Evolutionary conservation across 2,797 vertebrate genomes (phyloP).

Genomic region (Luscinia luscinia): DNA sequence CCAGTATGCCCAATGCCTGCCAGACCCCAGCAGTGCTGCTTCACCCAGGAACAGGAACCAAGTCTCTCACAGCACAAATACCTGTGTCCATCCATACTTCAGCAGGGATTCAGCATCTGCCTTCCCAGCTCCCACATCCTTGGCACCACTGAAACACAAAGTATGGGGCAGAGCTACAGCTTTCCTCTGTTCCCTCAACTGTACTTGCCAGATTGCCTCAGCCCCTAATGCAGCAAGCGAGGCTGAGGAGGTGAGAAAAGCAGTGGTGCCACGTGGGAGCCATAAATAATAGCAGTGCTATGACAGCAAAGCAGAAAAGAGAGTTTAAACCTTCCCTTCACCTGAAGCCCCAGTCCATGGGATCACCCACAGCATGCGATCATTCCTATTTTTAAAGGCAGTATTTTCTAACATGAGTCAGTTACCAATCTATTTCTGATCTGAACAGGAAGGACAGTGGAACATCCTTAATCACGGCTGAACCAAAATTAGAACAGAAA

Average conservation of each 20-base stretch:
- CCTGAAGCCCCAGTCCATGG: slow-evolving; percentile 34
- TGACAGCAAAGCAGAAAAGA: not conserved
- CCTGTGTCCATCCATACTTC: no score
- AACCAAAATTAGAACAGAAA: slow-evolving; percentile 64
- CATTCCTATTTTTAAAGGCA: slow-evolving; percentile 55
- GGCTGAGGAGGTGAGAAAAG: slow-evolving; percentile 8
- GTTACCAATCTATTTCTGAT: slow-evolving; percentile 62
- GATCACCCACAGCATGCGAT: slow-evolving; percentile 1
- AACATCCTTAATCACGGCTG: slow-evolving; percentile 56
- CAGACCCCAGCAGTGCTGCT: not conserved
- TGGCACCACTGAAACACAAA: not conserved
- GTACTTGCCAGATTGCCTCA: slow-evolving; percentile 26
- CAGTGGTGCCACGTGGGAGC: slow-evolving; percentile 5
- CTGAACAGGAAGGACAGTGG: slow-evolving; percentile 41
- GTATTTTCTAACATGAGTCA: slow-evolving; percentile 65
- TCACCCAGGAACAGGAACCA: not conserved
- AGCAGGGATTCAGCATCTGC: not conserved
- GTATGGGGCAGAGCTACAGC: not conserved
- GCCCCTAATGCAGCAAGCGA: not conserved
- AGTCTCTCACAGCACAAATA: not conserved
- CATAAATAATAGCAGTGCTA: slow-evolving; percentile 6
- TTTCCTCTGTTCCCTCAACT: not conserved
- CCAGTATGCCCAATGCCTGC: not conserved
- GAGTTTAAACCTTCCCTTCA: not conserved
- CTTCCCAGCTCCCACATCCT: not conserved